These are phyloP conservation scores for Cassiopea xamachana DNA, from an alignment of 30 jellyfish, hydroid and myxozoan species.

Conservation along the genomic window DNA sequence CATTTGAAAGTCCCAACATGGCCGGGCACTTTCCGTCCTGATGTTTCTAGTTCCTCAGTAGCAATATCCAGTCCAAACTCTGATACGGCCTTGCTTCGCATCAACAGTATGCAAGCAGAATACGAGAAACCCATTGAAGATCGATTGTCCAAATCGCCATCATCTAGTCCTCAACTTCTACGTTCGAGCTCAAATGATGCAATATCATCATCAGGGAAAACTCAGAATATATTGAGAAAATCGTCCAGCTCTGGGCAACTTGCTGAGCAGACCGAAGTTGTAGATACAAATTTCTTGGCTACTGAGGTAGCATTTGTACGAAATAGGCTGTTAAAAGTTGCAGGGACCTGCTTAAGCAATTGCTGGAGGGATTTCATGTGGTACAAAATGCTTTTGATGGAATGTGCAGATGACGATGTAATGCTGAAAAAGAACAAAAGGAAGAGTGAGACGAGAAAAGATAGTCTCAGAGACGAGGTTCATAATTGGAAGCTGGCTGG, in stretches of 20 bases:
- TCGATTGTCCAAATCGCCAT: conserved; percentile 26
- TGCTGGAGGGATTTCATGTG: conserved; percentile 98
- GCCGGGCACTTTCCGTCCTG: conserved; percentile 67
- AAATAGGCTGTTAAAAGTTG: conserved; percentile 52
- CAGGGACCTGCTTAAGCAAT: conserved; percentile 82
- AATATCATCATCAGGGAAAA: conserved; percentile 17
- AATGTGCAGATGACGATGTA: conserved; percentile 72
- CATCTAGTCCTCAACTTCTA: conserved; percentile 38
- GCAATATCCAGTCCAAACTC: conserved; percentile 66
- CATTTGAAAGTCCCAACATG: conserved; percentile 80
- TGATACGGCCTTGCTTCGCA: conserved; percentile 58
- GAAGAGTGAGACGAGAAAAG: conserved; percentile 59
- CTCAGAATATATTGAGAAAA: not conserved
- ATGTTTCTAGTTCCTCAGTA: conserved; percentile 29
- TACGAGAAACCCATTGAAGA: not conserved
- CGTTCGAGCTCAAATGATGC: conserved; percentile 66
- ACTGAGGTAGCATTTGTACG: conserved; percentile 72
- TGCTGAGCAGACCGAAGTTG: conserved; percentile 39
- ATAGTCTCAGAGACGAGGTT: conserved; percentile 26
- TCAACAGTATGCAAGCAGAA: not conserved
- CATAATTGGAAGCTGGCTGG: conserved; percentile 57
- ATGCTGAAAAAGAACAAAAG: conserved; percentile 49
- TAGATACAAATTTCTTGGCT: conserved; percentile 57
- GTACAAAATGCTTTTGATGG: conserved; percentile 74
- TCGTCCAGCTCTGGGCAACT: conserved; percentile 73